Percentiles rank a stretch among this genome's conserved stretches.
Evolutionary conservation across 2,113 vertebrate species (phyloP).

Genomic region (Spilogale gracilis): DNA sequence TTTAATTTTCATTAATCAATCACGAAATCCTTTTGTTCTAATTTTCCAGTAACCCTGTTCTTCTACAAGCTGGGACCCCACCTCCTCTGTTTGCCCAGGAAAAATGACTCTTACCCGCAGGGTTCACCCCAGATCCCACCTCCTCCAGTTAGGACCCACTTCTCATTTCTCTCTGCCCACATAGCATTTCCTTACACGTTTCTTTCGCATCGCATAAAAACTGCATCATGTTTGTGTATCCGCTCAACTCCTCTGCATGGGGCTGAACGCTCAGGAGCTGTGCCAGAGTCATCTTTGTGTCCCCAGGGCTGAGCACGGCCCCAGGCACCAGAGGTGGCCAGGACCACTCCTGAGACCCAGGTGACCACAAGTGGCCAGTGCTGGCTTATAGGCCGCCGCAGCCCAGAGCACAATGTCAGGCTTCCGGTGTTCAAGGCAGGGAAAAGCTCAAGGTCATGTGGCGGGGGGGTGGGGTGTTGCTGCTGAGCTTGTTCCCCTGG

Average conservation of each 20-base stretch:
- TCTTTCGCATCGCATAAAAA: background rate
- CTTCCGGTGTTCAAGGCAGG: background rate
- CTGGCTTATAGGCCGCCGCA: too few relatives aligned
- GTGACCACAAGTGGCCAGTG: fast-evolving
- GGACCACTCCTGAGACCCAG: too few relatives aligned
- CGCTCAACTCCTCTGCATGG: background rate
- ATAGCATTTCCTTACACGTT: background rate
- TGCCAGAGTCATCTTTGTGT: fast-evolving
- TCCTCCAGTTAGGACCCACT: background rate
- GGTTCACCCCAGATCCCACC: background rate
- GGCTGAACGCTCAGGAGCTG: background rate
- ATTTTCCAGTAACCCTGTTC: background rate
- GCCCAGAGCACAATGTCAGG: background rate
- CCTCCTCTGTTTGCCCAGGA: background rate
- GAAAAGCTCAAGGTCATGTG: background rate
- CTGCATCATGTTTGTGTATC: fast-evolving
- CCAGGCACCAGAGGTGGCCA: background rate
- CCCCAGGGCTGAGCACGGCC: fast-evolving
- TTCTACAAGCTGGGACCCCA: background rate
- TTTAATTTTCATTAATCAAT: background rate
- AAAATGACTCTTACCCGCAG: background rate
- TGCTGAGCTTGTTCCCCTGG: too few relatives aligned
- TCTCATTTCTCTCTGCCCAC: background rate
- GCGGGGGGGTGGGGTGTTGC: too few relatives aligned
- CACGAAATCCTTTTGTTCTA: background rate